Base-by-base conservation (phyloP, 2,797 vertebrate species). In the Diplodus puntazzo region DNA sequence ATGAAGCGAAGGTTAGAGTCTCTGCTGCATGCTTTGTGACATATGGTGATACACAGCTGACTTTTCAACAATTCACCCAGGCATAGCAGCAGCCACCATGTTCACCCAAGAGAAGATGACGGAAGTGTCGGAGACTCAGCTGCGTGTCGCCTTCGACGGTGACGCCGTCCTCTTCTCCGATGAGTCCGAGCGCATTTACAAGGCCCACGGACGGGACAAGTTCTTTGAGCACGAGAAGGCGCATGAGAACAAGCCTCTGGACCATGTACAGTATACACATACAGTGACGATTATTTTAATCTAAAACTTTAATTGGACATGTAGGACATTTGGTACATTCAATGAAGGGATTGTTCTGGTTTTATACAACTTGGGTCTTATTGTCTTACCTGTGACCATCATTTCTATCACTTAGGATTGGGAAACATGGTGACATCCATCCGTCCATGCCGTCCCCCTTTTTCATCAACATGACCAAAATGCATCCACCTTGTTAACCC, bases 161-260 rank as follows among this genome's bases (percentile, higher is more conserved):
- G 98, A 99, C 0, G 98, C 97, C 0, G 97, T 99, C 58, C 97
- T 99, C 48, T 99, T 99, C 89, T 99, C 98, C 0, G 97, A 99
- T 0, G 97, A 99, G 91, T 98, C 98, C 0, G 97, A 99, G 86
- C 96, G 95, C 85, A 97, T 99, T 5, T 97, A 94, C 84, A 98
- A 99, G 86, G 96, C 96, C 30, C 97, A 97, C 0, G 97, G 97
- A 63, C 93, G 99, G 76, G 97, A 99, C 81, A 96, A 92, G 91
- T 99, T 99, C 94, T 98, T 98, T 9, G 97, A 99, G 85, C 97
- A 99, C 0, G 97, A 99, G 80, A 97, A 98, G 84, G 81, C 94
- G 0, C 94, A 98, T 0, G 97, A 97, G 92, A 97, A 99, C 95
- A 97, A 97, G 39, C 98, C 95, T 48, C 95, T 99, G 82, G 97